Conservation (phyloP, 1,140 invertebrate genomes). For the Propsilocerus akamusi region DNA sequence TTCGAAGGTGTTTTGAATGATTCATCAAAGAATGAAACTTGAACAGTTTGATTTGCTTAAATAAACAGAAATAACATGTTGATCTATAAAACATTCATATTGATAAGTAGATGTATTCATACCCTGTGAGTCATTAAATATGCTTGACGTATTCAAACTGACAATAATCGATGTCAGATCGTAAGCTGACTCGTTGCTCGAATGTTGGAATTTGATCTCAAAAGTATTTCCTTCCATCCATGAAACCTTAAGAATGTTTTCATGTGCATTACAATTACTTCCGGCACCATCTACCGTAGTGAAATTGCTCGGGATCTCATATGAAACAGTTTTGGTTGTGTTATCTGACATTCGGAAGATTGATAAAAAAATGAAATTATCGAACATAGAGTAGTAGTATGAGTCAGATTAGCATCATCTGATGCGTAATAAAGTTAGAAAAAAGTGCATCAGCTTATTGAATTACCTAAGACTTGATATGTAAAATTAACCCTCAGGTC, state of each 20-base stretch:
- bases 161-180: conserved; percentile 12
- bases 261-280: conserved; percentile 10
- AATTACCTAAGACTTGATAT: background rate
- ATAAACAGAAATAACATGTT: conserved; percentile 5
- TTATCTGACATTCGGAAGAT: no score
- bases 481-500: background rate
- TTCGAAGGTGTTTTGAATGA: conserved; percentile 31
- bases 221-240: background rate
- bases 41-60: conserved; percentile 26
- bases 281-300: conserved; percentile 13
- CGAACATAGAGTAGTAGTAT: no score
- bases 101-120: background rate
- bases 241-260: conserved; percentile 11
- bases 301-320: conserved; percentile 16
- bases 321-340: conserved; percentile 11
- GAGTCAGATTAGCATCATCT: no score
- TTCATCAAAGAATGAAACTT: conserved; percentile 24
- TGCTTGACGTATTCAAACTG: background rate
- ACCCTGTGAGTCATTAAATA: background rate
- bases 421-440: no score
- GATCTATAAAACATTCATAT: background rate
- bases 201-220: background rate
- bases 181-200: conserved; percentile 8
- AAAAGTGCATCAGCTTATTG: no score
- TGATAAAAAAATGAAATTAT: no score